Base-by-base conservation (phyloP, 1,140 invertebrate genomes). In the Tenebrio molitor region DNA sequence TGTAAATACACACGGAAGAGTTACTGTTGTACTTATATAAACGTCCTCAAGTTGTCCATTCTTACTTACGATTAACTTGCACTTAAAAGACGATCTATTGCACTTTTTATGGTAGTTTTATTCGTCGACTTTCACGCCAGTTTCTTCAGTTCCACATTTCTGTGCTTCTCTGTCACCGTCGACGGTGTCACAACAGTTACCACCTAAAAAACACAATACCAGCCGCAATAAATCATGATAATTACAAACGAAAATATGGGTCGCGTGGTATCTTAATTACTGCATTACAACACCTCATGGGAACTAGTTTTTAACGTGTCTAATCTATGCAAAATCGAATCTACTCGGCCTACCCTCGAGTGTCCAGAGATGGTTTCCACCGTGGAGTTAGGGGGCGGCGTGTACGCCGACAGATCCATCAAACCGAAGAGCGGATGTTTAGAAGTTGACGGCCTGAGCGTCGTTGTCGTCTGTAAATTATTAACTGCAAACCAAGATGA, bases 401-500 rank as follows among this genome's bases (percentile, higher is more conserved):
- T 84, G 69, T 83, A 86, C 0, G 84, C 77, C 17, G 84, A 83
- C 12, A 86, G 58, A 65, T 83, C 85, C 82, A 83, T 85, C 12
- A 84, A 73, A 5, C 85, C 85, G 64, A 86, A 84, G 8, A 85
- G 79, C 19, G 77, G 81, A 77, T 82, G 77, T 42, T 72, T 75
- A 12, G 74, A 77, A 7, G 80, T 79, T n/a, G n/a, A n/a, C 12
- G 78, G 72, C 46, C 73, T 78, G 5, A 21, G 19, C 7, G 80
- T 78, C 29, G 82, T 82, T 5, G 80, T 81, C 10, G 81, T 82
- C 75, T 84, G 83, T 71, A 88, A 81, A 76, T 87, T 84, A 76
- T 88, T 88, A 76, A 88, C 87, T 88, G 81, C 79, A 86, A 87
- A n/a, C n/a, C n/a, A n/a, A n/a, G n/a, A n/a, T n/a, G n/a, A n/a